Evolutionary conservation across 1,140 invertebrate genomes (phyloP).

Genomic region (Rhagoletis pomonella): DNA sequence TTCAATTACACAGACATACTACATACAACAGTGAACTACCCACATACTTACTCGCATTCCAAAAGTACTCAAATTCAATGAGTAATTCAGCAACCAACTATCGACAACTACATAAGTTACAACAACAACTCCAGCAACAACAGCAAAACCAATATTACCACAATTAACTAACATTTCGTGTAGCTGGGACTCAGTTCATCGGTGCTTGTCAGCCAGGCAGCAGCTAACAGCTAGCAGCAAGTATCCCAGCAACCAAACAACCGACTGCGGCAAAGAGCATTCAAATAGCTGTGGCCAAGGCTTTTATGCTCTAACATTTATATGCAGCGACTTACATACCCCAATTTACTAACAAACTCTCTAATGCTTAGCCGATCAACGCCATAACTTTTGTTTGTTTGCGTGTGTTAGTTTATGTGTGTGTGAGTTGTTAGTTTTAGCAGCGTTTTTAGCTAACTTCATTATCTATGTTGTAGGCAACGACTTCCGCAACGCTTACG

Average conservation of each 20-base stretch:
- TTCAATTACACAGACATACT: not conserved
- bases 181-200: not conserved
- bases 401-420: not conserved
- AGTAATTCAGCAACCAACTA: slow-evolving; percentile 24
- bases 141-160: slow-evolving; percentile 40
- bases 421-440: not conserved
- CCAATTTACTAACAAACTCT: not conserved
- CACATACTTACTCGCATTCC: not conserved
- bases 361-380: not conserved
- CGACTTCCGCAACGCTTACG: not conserved
- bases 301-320: not conserved
- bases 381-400: not conserved
- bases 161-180: slow-evolving; percentile 52
- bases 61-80: slow-evolving; percentile 14
- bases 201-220: not conserved
- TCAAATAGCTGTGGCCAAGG: not conserved
- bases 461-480: not conserved
- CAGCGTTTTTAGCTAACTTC: slow-evolving; percentile 24
- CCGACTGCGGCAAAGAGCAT: not conserved
- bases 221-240: not conserved
- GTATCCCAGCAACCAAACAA: slow-evolving; percentile 9
- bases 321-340: not conserved
- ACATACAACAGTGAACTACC: not conserved
- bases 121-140: not conserved
- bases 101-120: slow-evolving; percentile 37